phyloP scores from a whole-genome alignment of 2,888 invertebrate species.

The Mythimna loreyi region DNA sequence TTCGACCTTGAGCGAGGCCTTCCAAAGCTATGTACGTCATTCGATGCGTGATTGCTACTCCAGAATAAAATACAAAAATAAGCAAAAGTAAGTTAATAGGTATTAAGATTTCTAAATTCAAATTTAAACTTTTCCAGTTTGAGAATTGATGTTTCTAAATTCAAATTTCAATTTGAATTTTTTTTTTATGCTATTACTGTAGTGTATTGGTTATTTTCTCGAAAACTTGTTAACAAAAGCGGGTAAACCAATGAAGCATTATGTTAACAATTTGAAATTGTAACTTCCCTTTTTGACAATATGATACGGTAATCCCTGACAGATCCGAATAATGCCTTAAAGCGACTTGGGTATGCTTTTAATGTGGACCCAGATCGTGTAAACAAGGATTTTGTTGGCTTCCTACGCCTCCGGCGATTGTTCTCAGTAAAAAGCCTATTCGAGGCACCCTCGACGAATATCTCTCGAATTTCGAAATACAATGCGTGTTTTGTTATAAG shows the following conservation, averaged over 20 bases:
- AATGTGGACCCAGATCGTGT: slow-evolving; percentile 82
- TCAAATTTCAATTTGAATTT: no score
- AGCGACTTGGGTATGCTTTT: slow-evolving; percentile 81
- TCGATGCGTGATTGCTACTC: no score
- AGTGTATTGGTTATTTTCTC: no score
- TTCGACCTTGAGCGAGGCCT: no score
- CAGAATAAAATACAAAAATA: no score
- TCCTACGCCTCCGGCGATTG: slow-evolving; percentile 71
- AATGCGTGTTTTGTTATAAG: slow-evolving; percentile 27
- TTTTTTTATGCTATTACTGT: no score
- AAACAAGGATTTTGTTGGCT: slow-evolving; percentile 86
- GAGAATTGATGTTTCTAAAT: no score
- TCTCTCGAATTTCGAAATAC: background rate
- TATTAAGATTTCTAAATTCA: no score
- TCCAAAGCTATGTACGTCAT: no score
- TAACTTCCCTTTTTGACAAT: slow-evolving; percentile 70
- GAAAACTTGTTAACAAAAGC: background rate
- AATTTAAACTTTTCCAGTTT: no score
- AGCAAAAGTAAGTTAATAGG: no score
- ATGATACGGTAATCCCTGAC: slow-evolving; percentile 74
- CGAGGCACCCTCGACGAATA: background rate
- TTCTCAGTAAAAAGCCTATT: slow-evolving; percentile 42
- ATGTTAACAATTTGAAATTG: slow-evolving; percentile 39
- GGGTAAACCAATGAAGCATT: slow-evolving; percentile 9
- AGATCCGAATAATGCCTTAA: slow-evolving; percentile 80